A percentile compares a stretch with the other conserved stretches of the same genome.
Evolutionary conservation across 2,797 vertebrate species (phyloP).

Genomic region (Pterois miles): DNA sequence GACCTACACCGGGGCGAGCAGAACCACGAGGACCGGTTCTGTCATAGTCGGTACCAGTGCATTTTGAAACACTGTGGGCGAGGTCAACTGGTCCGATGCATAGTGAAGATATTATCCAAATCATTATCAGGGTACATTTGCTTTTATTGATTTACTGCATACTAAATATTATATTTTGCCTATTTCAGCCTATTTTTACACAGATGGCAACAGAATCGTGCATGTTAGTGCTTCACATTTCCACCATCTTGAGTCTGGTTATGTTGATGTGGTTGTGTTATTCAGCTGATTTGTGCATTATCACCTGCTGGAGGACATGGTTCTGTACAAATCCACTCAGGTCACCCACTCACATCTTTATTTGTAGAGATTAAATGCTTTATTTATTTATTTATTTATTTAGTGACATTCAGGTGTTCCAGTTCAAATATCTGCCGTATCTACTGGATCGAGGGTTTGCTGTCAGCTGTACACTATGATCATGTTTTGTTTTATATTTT

Average conservation of each 20-base stretch:
- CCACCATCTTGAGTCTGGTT: background rate
- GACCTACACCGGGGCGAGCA: no score
- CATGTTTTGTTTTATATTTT: background rate
- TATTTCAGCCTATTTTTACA: background rate
- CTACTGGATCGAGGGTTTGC: background rate
- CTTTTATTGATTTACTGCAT: no score
- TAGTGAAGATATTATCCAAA: no score
- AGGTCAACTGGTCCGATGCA: no score
- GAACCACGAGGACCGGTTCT: no score
- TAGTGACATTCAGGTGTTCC: background rate
- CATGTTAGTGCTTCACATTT: background rate
- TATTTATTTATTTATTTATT: background rate
- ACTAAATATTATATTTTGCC: no score
- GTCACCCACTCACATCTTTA: background rate
- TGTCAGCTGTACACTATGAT: background rate
- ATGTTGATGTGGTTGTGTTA: background rate
- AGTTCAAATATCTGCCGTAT: background rate
- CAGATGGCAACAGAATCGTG: background rate
- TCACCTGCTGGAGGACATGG: background rate
- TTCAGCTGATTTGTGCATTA: background rate
- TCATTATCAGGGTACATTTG: no score
- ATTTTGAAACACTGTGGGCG: no score
- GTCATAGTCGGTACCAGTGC: no score
- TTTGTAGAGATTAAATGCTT: background rate
- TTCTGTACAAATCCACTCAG: background rate